Evolutionary conservation across 1,140 invertebrate genomes (phyloP).

Genomic region (Proctacanthus coquilletti): DNA sequence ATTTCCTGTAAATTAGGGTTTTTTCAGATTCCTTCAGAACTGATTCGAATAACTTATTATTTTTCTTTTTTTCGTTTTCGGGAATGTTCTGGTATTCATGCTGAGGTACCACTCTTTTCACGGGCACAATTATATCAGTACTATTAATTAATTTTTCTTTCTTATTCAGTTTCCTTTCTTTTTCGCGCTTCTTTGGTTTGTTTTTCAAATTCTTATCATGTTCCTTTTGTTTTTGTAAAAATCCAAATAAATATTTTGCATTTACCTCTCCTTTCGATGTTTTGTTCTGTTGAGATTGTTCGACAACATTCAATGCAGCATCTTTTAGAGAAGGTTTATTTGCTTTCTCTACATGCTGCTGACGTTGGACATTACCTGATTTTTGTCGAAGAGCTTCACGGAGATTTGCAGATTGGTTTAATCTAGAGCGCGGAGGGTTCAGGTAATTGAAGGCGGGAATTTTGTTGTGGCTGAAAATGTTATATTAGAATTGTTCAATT

Average conservation of each 20-base stretch:
- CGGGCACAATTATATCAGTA: slow-evolving; percentile 1
- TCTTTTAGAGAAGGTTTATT: too few relatives aligned
- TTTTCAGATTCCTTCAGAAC: too few relatives aligned
- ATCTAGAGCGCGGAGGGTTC: background rate
- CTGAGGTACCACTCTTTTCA: slow-evolving; percentile 1
- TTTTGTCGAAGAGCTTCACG: background rate
- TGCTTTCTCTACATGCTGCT: too few relatives aligned
- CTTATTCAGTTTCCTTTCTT: background rate
- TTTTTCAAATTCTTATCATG: background rate
- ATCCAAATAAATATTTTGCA: slow-evolving; percentile 1
- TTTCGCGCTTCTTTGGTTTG: background rate
- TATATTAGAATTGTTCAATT: too few relatives aligned
- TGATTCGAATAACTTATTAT: too few relatives aligned
- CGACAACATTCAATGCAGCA: too few relatives aligned
- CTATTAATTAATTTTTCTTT: background rate
- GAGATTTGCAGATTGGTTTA: background rate
- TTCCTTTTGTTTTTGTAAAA: slow-evolving; percentile 1
- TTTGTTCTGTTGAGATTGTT: background rate
- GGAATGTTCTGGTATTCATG: slow-evolving; percentile 5
- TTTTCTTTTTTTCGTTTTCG: background rate
- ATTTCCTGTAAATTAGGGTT: background rate
- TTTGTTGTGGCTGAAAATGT: background rate
- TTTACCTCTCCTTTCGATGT: background rate
- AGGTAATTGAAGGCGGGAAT: slow-evolving; percentile 4
- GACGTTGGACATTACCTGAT: too few relatives aligned